Percentiles rank a stretch among this genome's conserved stretches.
Evolutionary conservation across 2,888 invertebrate species (phyloP).

Genomic region (Odontomyia ornata): DNA sequence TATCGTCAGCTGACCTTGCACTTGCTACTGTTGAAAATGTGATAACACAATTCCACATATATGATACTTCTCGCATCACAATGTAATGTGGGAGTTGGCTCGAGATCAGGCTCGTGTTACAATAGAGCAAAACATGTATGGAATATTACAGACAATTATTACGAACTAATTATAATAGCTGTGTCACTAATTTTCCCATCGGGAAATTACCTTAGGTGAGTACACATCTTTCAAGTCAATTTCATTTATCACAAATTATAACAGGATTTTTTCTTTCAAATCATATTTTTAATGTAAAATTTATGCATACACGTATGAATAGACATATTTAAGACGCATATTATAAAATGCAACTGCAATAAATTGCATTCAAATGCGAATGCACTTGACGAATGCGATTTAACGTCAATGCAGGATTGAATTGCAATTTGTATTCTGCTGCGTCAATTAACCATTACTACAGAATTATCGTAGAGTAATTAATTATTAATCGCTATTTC

Average conservation of each 20-base stretch:
- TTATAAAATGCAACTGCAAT: conserved; percentile 1
- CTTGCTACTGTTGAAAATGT: conserved; percentile 3
- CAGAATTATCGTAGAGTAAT: background rate
- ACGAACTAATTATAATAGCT: background rate
- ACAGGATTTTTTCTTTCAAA: no score
- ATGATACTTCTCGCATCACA: no score
- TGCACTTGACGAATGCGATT: background rate
- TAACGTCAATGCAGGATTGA: background rate
- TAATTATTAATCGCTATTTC: background rate
- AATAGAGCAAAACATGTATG: no score
- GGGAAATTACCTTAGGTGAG: background rate
- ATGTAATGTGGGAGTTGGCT: no score
- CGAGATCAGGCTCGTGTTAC: no score
- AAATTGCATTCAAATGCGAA: background rate
- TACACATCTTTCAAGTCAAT: no score
- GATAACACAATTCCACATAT: no score
- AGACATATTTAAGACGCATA: background rate
- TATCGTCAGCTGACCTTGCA: conserved; percentile 15
- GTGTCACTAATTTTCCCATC: background rate
- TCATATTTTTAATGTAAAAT: background rate
- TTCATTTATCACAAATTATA: no score
- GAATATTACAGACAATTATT: no score
- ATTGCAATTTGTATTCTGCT: background rate
- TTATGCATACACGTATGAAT: background rate
- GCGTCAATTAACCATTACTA: conserved; percentile 4